Base-by-base conservation (phyloP, 2,113 vertebrate genomes). In the Myotis yumanensis region DNA sequence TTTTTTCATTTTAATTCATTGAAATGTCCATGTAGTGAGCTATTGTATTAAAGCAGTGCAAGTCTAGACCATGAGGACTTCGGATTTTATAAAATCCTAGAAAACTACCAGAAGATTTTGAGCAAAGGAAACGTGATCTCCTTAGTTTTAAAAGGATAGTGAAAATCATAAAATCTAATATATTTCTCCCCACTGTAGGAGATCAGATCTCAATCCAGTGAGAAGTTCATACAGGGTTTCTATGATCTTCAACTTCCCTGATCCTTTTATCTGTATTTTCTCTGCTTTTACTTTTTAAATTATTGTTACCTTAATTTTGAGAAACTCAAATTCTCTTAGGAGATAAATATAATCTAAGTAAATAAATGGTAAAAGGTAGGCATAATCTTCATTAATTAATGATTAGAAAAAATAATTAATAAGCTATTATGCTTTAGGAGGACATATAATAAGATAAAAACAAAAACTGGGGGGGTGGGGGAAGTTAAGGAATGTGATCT, bases 91-190 rank as follows among this genome's bases (percentile, higher is more conserved):
- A 92, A 85, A 86, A 57, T 59, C 20, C 73, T 69, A 95, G 40
- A 90, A 86, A 93, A 89, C 40, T 48, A 59, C 1, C 16, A 66
- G 12, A 79, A 68, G 48, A 43, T 75, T 93, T 89, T 72, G 66
- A 66, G 46, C 48, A 89, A 3, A 80, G 22, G 28, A 62, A 75
- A 72, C 5, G 57, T 71, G 46, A 66, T 73, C 37, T 88, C 88
- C 17, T 79, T n/a, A 90, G 43, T 69, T 81, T 87, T 43, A 43
- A 80, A 86, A 95, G 22, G 48, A 85, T 4, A 79, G 32, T 89
- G 66, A 91, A 90, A 76, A 35, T 89, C 28, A 52, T 93, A 81
- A 94, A 89, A 93, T 52, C 32, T 46, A 82, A 12, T 84, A 64
- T 76, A 35, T 80, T 86, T 94, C 59, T 81, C 20, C 51, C 75